Evolutionary conservation across 2,113 vertebrate genomes (phyloP), one percentile per base, ranked within the genome.

Genomic region (Mustelus asterias): DNA sequence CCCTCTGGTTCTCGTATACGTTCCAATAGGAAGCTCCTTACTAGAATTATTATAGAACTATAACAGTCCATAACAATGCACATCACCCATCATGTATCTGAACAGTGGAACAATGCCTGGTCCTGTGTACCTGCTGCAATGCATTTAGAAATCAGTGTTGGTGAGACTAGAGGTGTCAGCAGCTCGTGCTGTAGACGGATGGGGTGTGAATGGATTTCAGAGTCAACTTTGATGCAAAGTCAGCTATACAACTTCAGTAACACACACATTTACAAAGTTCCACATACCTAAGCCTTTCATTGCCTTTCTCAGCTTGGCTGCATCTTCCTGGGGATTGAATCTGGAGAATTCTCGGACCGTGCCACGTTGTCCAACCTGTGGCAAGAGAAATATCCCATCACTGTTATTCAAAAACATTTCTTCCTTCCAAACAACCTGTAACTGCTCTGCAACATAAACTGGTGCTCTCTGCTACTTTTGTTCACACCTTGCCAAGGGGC

Each of bases 201-300:
- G 14, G 16, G 10, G 76, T 13, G 60, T 11, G 14, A 85, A 13
- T 22, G 26, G 5, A 44, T 16, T 16, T 22, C 0, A 20, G 7
- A 1, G 13, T n/a, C 33, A 37, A 37, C 0, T n/a, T n/a, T 80
- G 70, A 29, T 9, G 33, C 2, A 3, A 80, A 20, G 37, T 41
- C n/a, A 85, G 83, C 83, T 20, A 7, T 1, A 6, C 13, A 41
- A 29, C 7, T 33, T 26, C 90, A 13, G 63, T 54, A 54, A 54
- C 63, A 63, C 63, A 63, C 60, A 11, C 60, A 63, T 18, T 18
- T 18, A 65, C 14, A 67, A 20, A 67, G 14, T 18, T 33, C 96
- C 96, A 97, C 99, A 98, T 96, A 99, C 99, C 99, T 0, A 98
- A 26, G 89, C 99, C 99, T 96, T 99, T 99, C 99, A 99, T 99